Evolutionary conservation across 2,113 vertebrate species (phyloP), one percentile per base, ranked within the genome.

Genomic region (Hypanus sabinus): DNA sequence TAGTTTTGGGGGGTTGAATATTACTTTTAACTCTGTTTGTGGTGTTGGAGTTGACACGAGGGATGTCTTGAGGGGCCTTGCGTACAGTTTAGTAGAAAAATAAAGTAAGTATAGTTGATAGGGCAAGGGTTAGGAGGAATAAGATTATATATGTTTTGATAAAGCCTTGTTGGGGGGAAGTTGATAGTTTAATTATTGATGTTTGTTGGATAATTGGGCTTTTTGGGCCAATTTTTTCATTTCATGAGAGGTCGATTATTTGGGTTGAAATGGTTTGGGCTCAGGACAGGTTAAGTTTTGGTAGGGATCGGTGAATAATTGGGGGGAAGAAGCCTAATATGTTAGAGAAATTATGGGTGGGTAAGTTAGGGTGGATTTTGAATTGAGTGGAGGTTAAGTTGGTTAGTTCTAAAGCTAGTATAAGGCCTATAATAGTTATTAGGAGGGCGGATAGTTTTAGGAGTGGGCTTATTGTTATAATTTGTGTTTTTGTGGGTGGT

Each of bases 241-340:
- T 10, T 57, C 94, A 95, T 94, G 93, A 16, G 68, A 94, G 94
- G 75, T 94, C 94, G 2, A 94, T 70, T 0, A 94, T 18, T 65
- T 88, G 94, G 0, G 79, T 94, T 11, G 94, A 46, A 3, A 46
- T 46, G 46, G 46, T 46, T 46, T 46, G 46, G 46, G 46, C 46
- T 46, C 94, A 24, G 27, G 10, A 0, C 0, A 95, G 88, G 20
- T 80, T 94, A 0, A 94, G 10, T 38, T 94, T 94, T 0, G 95
- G 94, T 0, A 36, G 0, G 0, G 88, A 12, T 0, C 94, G 95
- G 2, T 95, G 95, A 0, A 94, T 65, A 1, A 87, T 94, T 0
- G 93, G 0, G 0, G 94, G 95, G 73, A 88, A 95, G 2, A 60
- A 95, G 0, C 93, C 94, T 38, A 94, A 16, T 55, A 94, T 94